phyloP scores from a whole-genome alignment of 2,888 invertebrate species.

The Fragum fragum region DNA sequence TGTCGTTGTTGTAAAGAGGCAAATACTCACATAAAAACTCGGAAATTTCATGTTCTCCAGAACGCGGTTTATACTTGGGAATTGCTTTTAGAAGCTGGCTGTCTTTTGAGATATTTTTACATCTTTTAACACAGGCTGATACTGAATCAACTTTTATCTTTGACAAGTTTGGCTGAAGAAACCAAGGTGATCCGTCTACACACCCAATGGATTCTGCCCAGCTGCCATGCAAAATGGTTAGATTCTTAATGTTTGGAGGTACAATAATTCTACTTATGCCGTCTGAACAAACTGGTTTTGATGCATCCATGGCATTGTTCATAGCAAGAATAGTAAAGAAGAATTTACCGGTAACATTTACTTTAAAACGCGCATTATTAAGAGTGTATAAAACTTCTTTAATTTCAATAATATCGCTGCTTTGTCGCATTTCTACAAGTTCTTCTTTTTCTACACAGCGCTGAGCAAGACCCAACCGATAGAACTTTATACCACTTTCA shows the following conservation, averaged over 20 bases:
- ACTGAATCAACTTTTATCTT: no score
- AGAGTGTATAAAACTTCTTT: slow-evolving; percentile 9
- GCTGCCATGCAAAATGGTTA: no score
- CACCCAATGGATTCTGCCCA: no score
- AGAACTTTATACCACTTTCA: no score
- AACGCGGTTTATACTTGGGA: background rate
- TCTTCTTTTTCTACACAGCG: slow-evolving; percentile 22
- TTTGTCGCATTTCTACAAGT: background rate
- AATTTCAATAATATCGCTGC: background rate
- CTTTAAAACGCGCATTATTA: background rate
- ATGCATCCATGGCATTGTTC: no score
- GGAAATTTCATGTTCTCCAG: slow-evolving; percentile 36
- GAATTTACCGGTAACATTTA: slow-evolving; percentile 52
- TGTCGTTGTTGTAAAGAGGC: slow-evolving; percentile 36
- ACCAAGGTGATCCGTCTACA: no score
- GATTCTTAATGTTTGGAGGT: no score
- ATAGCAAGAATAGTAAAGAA: no score
- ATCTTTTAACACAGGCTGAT: background rate
- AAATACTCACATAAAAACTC: slow-evolving; percentile 42
- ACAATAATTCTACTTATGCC: no score
- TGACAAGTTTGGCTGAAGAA: no score
- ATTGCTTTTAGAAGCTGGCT: background rate
- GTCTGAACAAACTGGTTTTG: no score
- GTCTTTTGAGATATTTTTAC: background rate
- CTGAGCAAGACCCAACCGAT: no score